Conservation (phyloP, 64 coral and sea anemone species). For the Platygyra sinensis region DNA sequence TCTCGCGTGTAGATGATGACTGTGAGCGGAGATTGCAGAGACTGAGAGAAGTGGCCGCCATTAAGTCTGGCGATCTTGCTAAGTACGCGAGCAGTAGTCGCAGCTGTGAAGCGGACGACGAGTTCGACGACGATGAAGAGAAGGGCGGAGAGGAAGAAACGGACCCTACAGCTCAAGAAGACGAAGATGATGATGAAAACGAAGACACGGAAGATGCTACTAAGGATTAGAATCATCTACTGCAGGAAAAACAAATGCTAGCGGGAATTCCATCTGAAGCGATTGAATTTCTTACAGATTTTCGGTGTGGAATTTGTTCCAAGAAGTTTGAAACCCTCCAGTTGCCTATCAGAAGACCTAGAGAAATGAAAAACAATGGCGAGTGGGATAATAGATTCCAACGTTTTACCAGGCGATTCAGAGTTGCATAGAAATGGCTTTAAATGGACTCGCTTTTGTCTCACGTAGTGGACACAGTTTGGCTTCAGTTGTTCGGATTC, state of each 20-base stretch:
- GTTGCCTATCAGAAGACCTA: not conserved
- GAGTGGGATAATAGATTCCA: too few relatives aligned
- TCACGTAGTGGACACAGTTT: too few relatives aligned
- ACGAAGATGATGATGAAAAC: not conserved
- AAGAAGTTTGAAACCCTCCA: not conserved
- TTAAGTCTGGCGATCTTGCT: constrained; percentile 34
- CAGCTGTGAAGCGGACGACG: constrained; percentile 92
- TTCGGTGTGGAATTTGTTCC: not conserved
- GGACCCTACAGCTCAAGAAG: not conserved
- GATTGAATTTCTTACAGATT: not conserved
- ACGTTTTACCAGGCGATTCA: not conserved
- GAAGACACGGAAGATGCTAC: not conserved
- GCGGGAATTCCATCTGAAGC: not conserved
- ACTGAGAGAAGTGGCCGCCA: constrained; percentile 24
- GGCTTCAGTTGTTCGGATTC: not conserved
- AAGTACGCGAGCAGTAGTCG: constrained; percentile 88
- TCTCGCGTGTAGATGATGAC: constrained; percentile 15
- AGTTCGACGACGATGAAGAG: constrained; percentile 68
- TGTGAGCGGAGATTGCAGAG: constrained; percentile 40
- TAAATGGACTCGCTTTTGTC: not conserved
- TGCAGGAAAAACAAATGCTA: not conserved
- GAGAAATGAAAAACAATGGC: not conserved
- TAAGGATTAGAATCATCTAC: not conserved
- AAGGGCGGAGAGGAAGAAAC: not conserved
- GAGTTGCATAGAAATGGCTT: not conserved